Evolutionary conservation across 2,797 vertebrate genomes (phyloP).

Genomic region (Brachyrhaphis roseni): DNA sequence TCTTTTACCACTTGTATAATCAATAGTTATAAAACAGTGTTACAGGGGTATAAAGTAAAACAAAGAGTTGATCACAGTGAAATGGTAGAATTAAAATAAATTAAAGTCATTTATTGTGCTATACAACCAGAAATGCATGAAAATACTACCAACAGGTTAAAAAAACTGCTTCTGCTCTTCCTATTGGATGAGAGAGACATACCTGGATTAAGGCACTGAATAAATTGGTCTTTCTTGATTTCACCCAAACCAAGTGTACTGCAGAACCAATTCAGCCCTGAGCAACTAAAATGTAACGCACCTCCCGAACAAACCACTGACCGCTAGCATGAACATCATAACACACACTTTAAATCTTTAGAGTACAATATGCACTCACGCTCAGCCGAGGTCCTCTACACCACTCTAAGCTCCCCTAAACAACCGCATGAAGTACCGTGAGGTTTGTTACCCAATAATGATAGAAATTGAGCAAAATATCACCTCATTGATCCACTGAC

Average conservation of each 20-base stretch:
- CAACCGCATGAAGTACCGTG: conserved; percentile 61
- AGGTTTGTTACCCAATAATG: conserved; percentile 63
- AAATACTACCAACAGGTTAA: conserved; percentile 21
- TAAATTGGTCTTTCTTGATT: conserved; percentile 82
- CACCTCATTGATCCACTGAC: conserved; percentile 69
- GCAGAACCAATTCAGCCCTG: conserved; percentile 70
- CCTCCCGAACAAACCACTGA: conserved; percentile 42
- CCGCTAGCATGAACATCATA: conserved; percentile 38
- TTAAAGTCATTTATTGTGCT: conserved; percentile 32
- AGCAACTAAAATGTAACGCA: conserved; percentile 50
- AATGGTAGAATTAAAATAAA: background rate
- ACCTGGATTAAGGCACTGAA: conserved; percentile 64
- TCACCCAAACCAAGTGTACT: conserved; percentile 63
- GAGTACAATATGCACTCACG: conserved; percentile 32
- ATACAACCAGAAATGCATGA: conserved; percentile 39
- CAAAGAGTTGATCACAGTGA: conserved; percentile 10
- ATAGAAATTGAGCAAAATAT: conserved; percentile 67
- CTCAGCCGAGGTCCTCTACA: conserved; percentile 26
- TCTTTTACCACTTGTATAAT: background rate
- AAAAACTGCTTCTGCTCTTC: conserved; percentile 43
- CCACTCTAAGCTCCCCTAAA: conserved; percentile 63
- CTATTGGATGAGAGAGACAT: conserved; percentile 62
- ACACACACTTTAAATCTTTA: conserved; percentile 36
- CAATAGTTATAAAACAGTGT: background rate
- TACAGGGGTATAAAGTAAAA: conserved; percentile 31